Conservation (phyloP, 2,797 vertebrate species). For the Micromesistius poutassou region DNA sequence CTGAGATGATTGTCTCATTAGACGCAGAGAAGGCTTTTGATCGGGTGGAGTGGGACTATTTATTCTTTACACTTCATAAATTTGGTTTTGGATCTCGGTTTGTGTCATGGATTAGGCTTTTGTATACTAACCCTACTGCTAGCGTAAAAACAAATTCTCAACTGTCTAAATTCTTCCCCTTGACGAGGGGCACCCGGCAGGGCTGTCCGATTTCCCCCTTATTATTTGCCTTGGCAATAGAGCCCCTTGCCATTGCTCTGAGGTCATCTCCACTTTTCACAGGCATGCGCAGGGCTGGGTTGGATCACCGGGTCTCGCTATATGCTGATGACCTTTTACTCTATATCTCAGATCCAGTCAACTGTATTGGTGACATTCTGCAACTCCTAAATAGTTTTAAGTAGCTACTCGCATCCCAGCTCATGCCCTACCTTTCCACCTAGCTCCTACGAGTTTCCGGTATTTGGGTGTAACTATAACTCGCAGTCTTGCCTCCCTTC, state of each 20-base stretch:
- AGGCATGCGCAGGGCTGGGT: not conserved
- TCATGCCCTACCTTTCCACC: not conserved
- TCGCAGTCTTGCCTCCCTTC: too few species aligned
- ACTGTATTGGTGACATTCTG: not conserved
- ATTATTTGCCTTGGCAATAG: too few species aligned
- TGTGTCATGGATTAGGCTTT: not conserved
- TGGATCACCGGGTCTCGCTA: too few species aligned
- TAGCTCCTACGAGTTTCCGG: not conserved
- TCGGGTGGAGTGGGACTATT: slow-evolving; percentile 2
- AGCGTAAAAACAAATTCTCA: too few species aligned
- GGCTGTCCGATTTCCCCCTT: too few species aligned
- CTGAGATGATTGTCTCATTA: not conserved
- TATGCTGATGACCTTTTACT: too few species aligned
- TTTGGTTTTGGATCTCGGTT: not conserved
- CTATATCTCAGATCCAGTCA: not conserved
- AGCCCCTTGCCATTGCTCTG: too few species aligned
- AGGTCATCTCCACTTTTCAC: not conserved
- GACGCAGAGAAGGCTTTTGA: not conserved
- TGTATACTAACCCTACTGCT: too few species aligned
- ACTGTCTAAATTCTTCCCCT: too few species aligned
- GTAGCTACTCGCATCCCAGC: slow-evolving; percentile 1
- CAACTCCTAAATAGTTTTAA: slow-evolving; percentile 4
- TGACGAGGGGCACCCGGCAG: too few species aligned
- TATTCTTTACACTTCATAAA: not conserved
- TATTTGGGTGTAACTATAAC: too few species aligned